A percentile compares a stretch with the other conserved stretches of the same genome.
These are phyloP conservation scores for Helogale parvula DNA, from an alignment of 2,113 vertebrate species.

Conservation along the genomic window DNA sequence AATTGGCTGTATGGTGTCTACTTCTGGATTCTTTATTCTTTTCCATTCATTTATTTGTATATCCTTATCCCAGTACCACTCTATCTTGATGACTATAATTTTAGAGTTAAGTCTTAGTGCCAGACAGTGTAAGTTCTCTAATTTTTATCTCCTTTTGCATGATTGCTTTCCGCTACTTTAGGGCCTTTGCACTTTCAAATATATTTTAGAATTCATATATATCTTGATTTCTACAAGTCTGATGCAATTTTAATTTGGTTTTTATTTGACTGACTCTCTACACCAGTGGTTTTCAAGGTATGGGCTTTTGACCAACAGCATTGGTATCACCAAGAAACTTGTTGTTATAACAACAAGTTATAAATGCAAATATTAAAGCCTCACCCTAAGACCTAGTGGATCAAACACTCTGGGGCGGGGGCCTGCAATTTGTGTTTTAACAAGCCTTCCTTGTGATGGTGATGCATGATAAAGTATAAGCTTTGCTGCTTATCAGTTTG, in stretches of 20 bases:
- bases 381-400: background rate
- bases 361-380: background rate
- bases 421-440: background rate
- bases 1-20: background rate
- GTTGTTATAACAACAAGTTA: background rate
- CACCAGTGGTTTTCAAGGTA: background rate
- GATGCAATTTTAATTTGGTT: conserved; percentile 5
- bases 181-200: background rate
- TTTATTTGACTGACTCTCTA: background rate
- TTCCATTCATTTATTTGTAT: conserved; percentile 3
- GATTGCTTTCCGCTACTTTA: background rate
- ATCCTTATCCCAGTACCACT: background rate
- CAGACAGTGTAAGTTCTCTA: background rate
- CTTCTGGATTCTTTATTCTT: background rate
- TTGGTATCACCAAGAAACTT: background rate
- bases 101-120: background rate
- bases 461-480: background rate
- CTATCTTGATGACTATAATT: background rate
- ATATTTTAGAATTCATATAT: background rate
- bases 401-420: background rate
- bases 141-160: background rate
- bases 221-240: background rate
- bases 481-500: background rate
- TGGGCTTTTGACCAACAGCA: background rate
- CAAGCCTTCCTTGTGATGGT: background rate